Evolutionary conservation across 1,140 invertebrate genomes (phyloP).

Genomic region (Pogonomyrmex barbatus): DNA sequence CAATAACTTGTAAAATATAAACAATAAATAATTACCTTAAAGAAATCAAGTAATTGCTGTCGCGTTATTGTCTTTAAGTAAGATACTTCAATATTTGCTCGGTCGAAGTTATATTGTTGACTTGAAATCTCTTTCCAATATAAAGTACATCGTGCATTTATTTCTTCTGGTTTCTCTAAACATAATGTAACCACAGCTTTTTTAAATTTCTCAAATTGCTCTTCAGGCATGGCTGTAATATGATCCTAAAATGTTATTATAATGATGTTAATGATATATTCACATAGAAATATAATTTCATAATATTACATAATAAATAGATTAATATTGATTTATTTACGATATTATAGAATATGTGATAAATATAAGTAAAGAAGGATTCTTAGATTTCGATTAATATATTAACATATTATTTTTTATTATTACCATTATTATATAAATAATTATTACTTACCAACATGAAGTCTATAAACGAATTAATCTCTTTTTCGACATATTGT

Average conservation of each 20-base stretch:
- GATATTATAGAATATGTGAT: background rate
- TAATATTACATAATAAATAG: constrained; percentile 6
- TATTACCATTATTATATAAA: constrained; percentile 8
- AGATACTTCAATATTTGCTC: background rate
- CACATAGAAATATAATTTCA: background rate
- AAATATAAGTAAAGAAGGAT: background rate
- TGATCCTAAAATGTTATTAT: constrained; percentile 86
- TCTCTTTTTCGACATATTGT: constrained; percentile 92
- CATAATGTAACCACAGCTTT: constrained; percentile 92
- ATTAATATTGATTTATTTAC: background rate
- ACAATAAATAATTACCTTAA: background rate
- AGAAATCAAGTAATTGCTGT: background rate
- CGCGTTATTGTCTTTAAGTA: background rate
- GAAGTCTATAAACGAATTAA: constrained; percentile 94
- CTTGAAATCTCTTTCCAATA: constrained; percentile 80
- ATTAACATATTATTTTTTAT: background rate
- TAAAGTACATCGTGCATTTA: constrained; percentile 88
- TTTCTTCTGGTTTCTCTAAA: constrained; percentile 97
- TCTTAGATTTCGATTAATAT: background rate
- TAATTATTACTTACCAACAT: constrained; percentile 89
- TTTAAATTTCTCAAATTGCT: constrained; percentile 94
- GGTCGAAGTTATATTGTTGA: background rate
- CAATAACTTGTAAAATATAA: constrained; percentile 11
- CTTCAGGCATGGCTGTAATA: constrained; percentile 91
- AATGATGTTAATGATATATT: background rate